Conservation (phyloP, 2,113 vertebrate genomes). For the Silurus glanis region DNA sequence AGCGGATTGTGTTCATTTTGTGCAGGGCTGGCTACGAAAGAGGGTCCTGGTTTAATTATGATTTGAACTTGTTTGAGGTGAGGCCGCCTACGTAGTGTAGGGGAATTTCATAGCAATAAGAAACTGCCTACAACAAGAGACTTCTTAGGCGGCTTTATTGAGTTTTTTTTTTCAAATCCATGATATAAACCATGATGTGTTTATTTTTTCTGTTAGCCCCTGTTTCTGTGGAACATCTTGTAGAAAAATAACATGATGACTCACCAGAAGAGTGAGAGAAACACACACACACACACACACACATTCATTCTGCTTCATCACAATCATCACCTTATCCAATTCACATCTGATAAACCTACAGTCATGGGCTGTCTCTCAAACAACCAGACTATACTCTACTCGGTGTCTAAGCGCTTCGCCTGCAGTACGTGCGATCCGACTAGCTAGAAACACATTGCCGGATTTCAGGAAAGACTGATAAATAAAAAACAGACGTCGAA, state of each 20-base stretch:
- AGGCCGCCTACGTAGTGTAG: neutral
- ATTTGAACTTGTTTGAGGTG: neutral
- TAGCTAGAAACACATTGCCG: slow-evolving; percentile 27
- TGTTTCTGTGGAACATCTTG: slow-evolving; percentile 24
- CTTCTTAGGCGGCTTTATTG: no score
- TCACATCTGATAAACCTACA: neutral
- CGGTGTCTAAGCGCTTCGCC: neutral
- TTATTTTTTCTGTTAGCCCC: neutral
- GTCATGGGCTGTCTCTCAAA: neutral
- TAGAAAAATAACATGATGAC: slow-evolving; percentile 21
- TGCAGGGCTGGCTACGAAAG: neutral
- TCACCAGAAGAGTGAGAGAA: slow-evolving; percentile 10
- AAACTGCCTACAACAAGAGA: neutral
- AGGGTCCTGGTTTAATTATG: neutral
- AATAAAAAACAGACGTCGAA: slow-evolving; percentile 13
- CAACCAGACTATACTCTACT: neutral
- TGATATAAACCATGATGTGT: neutral
- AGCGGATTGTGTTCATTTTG: neutral
- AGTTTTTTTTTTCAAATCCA: neutral
- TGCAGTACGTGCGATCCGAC: neutral
- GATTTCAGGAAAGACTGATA: slow-evolving; percentile 41
- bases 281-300: slow-evolving; percentile 10
- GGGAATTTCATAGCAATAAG: neutral
- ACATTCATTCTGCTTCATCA: slow-evolving; percentile 6
- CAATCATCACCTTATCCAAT: slow-evolving; percentile 2